Base-by-base conservation (phyloP, 2,888 invertebrate genomes). In the Ellobium chinense region DNA sequence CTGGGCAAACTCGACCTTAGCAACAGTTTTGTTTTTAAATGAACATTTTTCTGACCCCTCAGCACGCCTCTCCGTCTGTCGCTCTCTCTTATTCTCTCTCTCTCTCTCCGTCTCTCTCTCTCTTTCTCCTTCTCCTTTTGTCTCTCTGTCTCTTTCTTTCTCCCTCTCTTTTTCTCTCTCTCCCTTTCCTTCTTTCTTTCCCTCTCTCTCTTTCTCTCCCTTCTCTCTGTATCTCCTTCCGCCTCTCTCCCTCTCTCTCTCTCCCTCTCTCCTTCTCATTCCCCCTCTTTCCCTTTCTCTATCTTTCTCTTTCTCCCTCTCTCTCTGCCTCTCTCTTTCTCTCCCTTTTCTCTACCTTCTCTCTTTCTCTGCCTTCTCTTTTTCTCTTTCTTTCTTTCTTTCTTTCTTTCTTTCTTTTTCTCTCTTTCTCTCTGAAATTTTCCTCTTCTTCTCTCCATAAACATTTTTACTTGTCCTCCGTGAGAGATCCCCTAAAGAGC, bases 71-170 rank as follows among this genome's bases (percentile, higher is more conserved):
- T 65, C 56, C 34, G 39, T 60, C 37, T 56, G n/a, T 37, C 37
- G 39, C 31, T 58, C 66, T 77, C 76, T 81, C 62, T 78, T 60
- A 60, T 24, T 60, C 56, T 54, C 56, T 60, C 60, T 60, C 56
- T 56, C 58, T 31, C 12, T 58, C 58, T 60, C 60, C 60, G 36
- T n/a, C 56, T 73, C 56, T 29, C 54, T 36, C 31, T 60, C 56
- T 58, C 56, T 34, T 36, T 73, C 36, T n/a, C 60, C 31, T 31
- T 60, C 58, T 73, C 24, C n/a, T 60, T 34, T 31, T 36, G 31
- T 34, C 60, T 60, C 56, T 21, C 36, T 73, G 31, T 60, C 58
- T 73, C 34, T 31, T 24, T 60, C 60, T 74, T 31, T 58, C 56
- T 37, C 68, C 31, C 60, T 69, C 60, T 34, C 29, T 60, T 36